Base-by-base conservation (phyloP, 2,113 vertebrate genomes). In the Benitochromis conjunctus region DNA sequence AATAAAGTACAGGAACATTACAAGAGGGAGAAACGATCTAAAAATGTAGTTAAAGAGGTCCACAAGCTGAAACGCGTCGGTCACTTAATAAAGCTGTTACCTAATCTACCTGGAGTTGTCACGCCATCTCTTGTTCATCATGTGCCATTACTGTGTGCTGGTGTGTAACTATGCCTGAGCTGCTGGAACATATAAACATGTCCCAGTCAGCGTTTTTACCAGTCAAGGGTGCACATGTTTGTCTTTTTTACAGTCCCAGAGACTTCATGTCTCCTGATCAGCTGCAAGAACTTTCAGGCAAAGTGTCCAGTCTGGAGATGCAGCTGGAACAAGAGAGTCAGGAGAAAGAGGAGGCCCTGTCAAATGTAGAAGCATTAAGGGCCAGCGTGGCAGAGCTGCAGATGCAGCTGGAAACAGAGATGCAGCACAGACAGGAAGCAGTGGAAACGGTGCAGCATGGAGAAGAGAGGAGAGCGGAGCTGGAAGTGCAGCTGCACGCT, bases 271-370 rank as follows among this genome's bases (percentile, higher is more conserved):
- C 86, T 36, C 89, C 90, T 3, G 77, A 88, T 24, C 60, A 3
- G 7, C 18, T 77, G 43, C 79, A 11, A 7, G 93, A 93, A 36
- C 62, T 95, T 19, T 83, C 84, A 12, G 69, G 64, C 8, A 94
- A 93, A 83, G 41, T 96, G 19, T 88, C 91, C 11, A 62, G 46
- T 43, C 86, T 96, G 58, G 92, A 95, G 82, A 4, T 76, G 9
- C 91, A 94, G 64, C 77, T 97, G 5, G 90, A 96, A 31, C 57
- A 21, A 0, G 88, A 95, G 78, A 89, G 26, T 53, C 86, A 77
- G 11, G 93, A 94, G 71, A 96, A 92, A 58, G 87, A 76, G 77
- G 83, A 89, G 21, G 91, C 82, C 18, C 10, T 87, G 57, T 38
- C 36, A 11, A 90, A 82, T 13, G 21, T 29, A 1, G 66, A 87